Evolutionary conservation across 2,888 invertebrate genomes (phyloP).

Genomic region (Leptogaster cylindrica): DNA sequence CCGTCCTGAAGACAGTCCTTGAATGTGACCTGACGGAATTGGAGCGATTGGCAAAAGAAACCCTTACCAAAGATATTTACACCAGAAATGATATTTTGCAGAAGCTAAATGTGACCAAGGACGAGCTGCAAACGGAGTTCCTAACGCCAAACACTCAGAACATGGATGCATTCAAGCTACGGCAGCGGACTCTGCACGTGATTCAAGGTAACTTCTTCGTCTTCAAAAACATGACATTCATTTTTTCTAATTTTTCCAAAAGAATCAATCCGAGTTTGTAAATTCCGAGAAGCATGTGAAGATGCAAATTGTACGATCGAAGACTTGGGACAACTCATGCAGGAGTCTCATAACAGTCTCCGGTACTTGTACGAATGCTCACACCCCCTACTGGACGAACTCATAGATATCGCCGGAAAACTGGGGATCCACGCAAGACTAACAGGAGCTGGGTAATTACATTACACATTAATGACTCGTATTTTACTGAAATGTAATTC

Average conservation of each 20-base stretch:
- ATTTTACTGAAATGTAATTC: no score
- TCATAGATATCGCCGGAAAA: constrained; percentile 77
- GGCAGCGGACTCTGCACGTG: constrained; percentile 89
- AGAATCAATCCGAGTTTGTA: constrained; percentile 86
- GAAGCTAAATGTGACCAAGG: constrained; percentile 65
- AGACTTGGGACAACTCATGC: constrained; percentile 82
- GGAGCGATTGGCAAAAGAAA: constrained; percentile 69
- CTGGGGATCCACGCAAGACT: constrained; percentile 77
- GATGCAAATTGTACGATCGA: constrained; percentile 61
- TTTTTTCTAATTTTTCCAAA: constrained; percentile 50
- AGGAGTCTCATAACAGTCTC: constrained; percentile 86
- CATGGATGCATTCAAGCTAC: constrained; percentile 75
- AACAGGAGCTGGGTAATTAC: constrained; percentile 85
- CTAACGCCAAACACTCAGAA: constrained; percentile 70
- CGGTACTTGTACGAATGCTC: constrained; percentile 90
- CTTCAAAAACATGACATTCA: neutral
- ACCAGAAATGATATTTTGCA: constrained; percentile 71
- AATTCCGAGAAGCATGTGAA: constrained; percentile 74
- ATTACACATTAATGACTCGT: constrained; percentile 30
- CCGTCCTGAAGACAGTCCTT: constrained; percentile 75
- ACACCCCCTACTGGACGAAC: constrained; percentile 81
- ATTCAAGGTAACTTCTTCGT: constrained; percentile 77
- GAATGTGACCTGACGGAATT: constrained; percentile 71
- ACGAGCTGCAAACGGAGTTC: constrained; percentile 71
- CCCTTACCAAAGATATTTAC: constrained; percentile 72